Percentiles rank a stretch among this genome's conserved stretches.
phyloP scores from a whole-genome alignment of 2,113 vertebrate species.

The Accipiter cooperii region DNA sequence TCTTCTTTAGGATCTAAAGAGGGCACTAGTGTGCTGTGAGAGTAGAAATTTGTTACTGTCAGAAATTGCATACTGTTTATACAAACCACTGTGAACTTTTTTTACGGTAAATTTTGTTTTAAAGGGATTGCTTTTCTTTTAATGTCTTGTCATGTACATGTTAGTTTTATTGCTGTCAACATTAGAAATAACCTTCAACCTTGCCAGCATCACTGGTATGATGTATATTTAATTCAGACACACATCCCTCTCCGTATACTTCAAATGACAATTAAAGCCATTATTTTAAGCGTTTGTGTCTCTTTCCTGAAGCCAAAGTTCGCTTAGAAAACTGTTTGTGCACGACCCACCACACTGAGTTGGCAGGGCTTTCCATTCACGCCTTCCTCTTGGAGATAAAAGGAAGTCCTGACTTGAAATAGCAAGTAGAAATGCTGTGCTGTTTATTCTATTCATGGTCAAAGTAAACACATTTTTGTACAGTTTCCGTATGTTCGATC shows the following conservation, averaged over 20 bases:
- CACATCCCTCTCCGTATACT: conserved; percentile 55
- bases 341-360: background rate
- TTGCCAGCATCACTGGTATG: conserved; percentile 69
- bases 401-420: conserved; percentile 62
- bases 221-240: conserved; percentile 77
- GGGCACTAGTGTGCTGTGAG: conserved; percentile 71
- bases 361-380: background rate
- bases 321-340: conserved; percentile 18
- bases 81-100: conserved; percentile 81
- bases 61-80: conserved; percentile 70
- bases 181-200: conserved; percentile 58
- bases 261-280: conserved; percentile 75
- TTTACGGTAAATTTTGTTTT: conserved; percentile 68
- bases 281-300: conserved; percentile 76
- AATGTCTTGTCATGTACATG: conserved; percentile 65
- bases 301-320: conserved; percentile 76
- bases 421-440: conserved; percentile 48
- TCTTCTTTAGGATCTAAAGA: conserved; percentile 70
- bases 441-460: conserved; percentile 32
- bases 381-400: conserved; percentile 14
- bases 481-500: conserved; percentile 49
- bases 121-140: conserved; percentile 74
- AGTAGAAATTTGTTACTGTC: conserved; percentile 68
- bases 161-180: conserved; percentile 66
- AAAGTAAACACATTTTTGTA: conserved; percentile 59